A percentile compares a stretch with the other conserved stretches of the same genome.
These are phyloP conservation scores for Zelleria hepariella DNA, from an alignment of 2,888 invertebrate genomes.

Conservation along the genomic window DNA sequence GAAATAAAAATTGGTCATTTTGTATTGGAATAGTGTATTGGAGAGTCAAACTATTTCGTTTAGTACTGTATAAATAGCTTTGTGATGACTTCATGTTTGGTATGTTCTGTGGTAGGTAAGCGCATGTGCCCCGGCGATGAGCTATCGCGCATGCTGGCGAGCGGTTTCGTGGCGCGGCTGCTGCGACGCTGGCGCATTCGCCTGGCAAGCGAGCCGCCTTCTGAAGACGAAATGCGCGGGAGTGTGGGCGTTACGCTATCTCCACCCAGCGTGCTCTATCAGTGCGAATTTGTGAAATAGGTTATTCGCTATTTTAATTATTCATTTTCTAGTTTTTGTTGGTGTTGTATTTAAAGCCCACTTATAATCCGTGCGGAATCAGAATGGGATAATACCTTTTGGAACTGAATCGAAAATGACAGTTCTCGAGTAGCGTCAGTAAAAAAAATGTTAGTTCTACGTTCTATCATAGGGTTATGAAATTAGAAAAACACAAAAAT, in stretches of 20 bases:
- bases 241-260: constrained; percentile 82
- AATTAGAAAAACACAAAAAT: no score
- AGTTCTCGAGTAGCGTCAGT: no score
- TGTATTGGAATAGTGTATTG: no score
- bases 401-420: no score
- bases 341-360: no score
- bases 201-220: constrained; percentile 54
- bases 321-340: neutral
- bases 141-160: constrained; percentile 81
- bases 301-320: neutral
- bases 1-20: no score
- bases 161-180: constrained; percentile 76
- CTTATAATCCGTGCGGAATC: no score
- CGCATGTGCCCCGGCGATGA: constrained; percentile 90
- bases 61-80: no score
- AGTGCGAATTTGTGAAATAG: constrained; percentile 36
- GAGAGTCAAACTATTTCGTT: no score
- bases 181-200: constrained; percentile 76
- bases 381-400: no score
- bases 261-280: constrained; percentile 68
- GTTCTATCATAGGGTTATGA: no score
- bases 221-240: constrained; percentile 71
- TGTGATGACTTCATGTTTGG: neutral
- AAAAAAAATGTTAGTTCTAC: no score
- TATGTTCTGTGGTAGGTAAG: constrained; percentile 73